phyloP scores from a whole-genome alignment of 2,888 invertebrate species.

The Troglohyphantes excavatus region DNA sequence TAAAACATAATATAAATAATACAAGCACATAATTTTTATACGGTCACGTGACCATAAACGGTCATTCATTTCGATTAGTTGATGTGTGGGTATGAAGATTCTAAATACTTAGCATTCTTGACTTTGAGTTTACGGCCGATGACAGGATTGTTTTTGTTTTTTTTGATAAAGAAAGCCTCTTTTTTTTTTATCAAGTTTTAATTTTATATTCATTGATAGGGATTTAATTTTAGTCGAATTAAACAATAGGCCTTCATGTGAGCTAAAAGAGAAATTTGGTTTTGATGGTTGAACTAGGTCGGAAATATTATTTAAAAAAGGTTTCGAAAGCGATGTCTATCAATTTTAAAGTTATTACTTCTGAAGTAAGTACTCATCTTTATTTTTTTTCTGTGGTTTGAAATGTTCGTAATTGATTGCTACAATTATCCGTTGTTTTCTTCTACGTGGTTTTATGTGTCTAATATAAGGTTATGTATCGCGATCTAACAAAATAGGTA shows the following conservation, averaged over 20 bases:
- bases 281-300: not conserved
- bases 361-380: not conserved
- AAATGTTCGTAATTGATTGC: no score
- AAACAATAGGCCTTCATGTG: not conserved
- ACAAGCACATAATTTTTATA: not conserved
- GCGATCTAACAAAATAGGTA: no score
- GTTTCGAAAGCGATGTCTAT: not conserved
- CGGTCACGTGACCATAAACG: slow-evolving; percentile 77
- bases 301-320: no score
- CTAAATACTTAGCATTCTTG: slow-evolving; percentile 79
- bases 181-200: not conserved
- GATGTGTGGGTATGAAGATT: slow-evolving; percentile 75
- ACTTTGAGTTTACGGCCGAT: slow-evolving; percentile 33
- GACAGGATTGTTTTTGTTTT: slow-evolving; percentile 34
- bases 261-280: not conserved
- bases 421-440: no score
- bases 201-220: not conserved
- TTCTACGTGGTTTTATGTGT: no score
- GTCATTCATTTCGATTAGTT: slow-evolving; percentile 71
- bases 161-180: slow-evolving; percentile 1
- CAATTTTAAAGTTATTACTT: not conserved
- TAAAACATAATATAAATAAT: not conserved
- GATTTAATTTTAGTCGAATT: not conserved
- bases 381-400: no score
- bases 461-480: no score